Conservation (phyloP, 2,797 vertebrate genomes). For the Loriculus beryllinus region DNA sequence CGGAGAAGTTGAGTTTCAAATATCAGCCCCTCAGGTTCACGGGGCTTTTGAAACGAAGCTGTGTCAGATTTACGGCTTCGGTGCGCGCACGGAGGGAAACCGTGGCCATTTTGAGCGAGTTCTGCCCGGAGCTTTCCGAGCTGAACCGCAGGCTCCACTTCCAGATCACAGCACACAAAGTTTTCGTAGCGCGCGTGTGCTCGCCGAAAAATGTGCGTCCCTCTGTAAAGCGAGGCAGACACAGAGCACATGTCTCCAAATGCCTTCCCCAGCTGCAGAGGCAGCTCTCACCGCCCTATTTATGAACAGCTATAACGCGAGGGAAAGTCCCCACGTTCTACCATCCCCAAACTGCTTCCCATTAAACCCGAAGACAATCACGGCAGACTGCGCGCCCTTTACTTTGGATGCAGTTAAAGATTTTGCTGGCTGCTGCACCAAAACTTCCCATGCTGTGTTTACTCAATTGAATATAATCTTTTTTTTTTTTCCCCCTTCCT, state of each 20-base stretch:
- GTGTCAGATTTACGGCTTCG: constrained; percentile 46
- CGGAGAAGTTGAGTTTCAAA: constrained; percentile 49
- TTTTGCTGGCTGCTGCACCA: constrained; percentile 36
- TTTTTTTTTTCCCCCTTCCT: constrained; percentile 1
- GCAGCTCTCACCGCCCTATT: neutral
- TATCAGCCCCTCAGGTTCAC: constrained; percentile 36
- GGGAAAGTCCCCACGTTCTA: neutral
- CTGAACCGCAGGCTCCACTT: neutral
- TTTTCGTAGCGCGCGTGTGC: neutral
- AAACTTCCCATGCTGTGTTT: constrained; percentile 66
- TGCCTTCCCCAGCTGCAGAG: neutral
- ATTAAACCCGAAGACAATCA: constrained; percentile 37
- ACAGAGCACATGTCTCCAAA: neutral
- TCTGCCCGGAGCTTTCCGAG: neutral
- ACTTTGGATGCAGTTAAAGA: constrained; percentile 47
- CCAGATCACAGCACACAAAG: neutral
- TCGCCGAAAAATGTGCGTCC: neutral
- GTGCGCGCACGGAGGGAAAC: neutral
- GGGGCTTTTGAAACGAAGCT: constrained; percentile 34
- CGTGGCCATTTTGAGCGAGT: constrained; percentile 44
- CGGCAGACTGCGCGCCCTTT: constrained; percentile 28
- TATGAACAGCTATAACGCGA: neutral
- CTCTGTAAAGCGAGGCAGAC: neutral
- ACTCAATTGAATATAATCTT: constrained; percentile 57
- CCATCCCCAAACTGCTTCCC: neutral